Evolutionary conservation across 2,797 vertebrate species (phyloP).

Genomic region (Acropternis orthonyx): DNA sequence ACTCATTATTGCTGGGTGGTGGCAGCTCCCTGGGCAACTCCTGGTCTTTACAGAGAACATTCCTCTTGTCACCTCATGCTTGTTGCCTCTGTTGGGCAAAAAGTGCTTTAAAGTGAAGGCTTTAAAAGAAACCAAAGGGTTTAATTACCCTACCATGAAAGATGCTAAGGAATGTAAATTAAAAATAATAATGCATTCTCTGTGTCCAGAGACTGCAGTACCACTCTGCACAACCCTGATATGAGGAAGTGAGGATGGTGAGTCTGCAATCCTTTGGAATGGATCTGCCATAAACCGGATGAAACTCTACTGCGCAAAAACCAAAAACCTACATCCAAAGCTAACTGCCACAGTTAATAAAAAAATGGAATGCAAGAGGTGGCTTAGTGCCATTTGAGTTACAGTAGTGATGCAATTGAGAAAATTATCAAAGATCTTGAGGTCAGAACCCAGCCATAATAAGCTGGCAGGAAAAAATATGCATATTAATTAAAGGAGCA

Average conservation of each 20-base stretch:
- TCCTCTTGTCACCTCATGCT: background rate
- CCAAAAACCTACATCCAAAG: background rate
- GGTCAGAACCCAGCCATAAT: background rate
- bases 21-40: background rate
- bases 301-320: background rate
- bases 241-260: accelerated
- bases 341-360: accelerated
- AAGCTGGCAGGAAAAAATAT: background rate
- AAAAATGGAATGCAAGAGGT: accelerated
- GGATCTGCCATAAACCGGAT: background rate
- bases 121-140: background rate
- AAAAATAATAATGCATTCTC: background rate
- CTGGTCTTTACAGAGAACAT: background rate
- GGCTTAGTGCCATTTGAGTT: background rate
- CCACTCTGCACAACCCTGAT: background rate
- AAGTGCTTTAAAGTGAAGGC: background rate
- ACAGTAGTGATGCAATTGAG: background rate
- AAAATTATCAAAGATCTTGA: background rate
- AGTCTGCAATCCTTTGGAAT: background rate
- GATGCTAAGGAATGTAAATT: background rate
- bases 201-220: background rate
- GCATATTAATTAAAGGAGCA: background rate
- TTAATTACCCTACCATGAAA: background rate
- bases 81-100: background rate
- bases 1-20: background rate